Conservation (phyloP, 2,888 invertebrate species). For the Nudaria mundana region DNA sequence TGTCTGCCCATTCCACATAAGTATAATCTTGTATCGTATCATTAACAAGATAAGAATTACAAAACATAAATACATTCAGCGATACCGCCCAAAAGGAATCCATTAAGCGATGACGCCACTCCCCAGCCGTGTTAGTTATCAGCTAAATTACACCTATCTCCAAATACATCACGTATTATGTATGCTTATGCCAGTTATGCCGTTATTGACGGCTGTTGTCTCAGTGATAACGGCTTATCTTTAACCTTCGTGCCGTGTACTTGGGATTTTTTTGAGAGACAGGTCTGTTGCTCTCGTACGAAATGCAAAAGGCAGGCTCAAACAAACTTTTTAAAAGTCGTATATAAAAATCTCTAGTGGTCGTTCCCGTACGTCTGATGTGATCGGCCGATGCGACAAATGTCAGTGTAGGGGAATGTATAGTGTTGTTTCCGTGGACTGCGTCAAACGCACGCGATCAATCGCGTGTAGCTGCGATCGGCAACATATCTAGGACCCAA, state of each 20-base stretch:
- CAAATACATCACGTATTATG: conserved; percentile 1
- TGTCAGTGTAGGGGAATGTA: too few species aligned
- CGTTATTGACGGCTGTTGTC: background rate
- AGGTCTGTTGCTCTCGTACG: background rate
- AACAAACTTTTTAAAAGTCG: background rate
- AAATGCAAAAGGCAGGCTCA: background rate
- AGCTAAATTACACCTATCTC: background rate
- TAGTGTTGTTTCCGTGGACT: too few species aligned
- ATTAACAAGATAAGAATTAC: background rate
- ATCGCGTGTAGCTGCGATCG: too few species aligned
- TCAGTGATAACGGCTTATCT: conserved; percentile 2
- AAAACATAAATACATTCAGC: background rate
- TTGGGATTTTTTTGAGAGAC: background rate
- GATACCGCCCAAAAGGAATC: background rate
- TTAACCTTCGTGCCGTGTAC: conserved; percentile 7
- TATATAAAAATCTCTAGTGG: too few species aligned
- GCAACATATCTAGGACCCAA: too few species aligned
- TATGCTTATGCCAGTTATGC: background rate
- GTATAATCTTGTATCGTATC: background rate
- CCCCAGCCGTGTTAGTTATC: background rate
- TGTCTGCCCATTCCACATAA: too few species aligned
- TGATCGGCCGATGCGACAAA: too few species aligned
- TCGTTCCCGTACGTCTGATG: too few species aligned
- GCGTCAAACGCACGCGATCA: too few species aligned
- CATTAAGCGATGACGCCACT: conserved; percentile 2